A percentile compares a stretch with the other conserved stretches of the same genome.
phyloP scores from a whole-genome alignment of 2,888 invertebrate species.

The Scelioninae gen. 2 region DNA sequence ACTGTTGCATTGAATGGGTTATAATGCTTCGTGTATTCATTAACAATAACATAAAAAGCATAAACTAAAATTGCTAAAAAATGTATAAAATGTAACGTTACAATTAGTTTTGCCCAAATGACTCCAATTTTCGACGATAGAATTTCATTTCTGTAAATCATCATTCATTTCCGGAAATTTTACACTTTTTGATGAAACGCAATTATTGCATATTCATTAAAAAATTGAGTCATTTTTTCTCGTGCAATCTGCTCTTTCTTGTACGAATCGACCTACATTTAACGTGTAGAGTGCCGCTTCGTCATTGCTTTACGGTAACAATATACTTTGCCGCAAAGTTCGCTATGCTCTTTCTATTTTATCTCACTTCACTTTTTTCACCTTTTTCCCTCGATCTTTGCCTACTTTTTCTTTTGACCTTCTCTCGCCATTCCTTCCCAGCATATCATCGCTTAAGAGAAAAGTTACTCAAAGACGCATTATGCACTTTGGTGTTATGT shows the following conservation, averaged over 20 bases:
- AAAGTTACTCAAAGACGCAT: constrained; percentile 31
- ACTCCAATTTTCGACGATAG: too few species aligned
- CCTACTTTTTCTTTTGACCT: constrained; percentile 46
- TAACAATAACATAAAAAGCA: too few species aligned
- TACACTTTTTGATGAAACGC: background rate
- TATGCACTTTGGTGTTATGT: background rate
- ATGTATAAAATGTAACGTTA: too few species aligned
- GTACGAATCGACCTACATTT: constrained; percentile 63
- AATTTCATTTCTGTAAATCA: too few species aligned
- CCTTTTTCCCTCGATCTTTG: constrained; percentile 33
- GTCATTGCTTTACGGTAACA: constrained; percentile 68
- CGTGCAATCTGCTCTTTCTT: constrained; percentile 27
- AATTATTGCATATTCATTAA: constrained; percentile 27
- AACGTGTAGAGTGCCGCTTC: constrained; percentile 65
- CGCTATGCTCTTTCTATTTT: constrained; percentile 34
- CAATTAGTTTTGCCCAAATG: too few species aligned
- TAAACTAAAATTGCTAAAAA: too few species aligned
- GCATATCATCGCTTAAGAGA: constrained; percentile 46
- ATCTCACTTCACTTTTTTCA: constrained; percentile 30
- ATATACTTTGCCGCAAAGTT: constrained; percentile 58
- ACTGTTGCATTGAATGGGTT: too few species aligned
- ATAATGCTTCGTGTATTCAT: too few species aligned
- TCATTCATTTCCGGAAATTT: too few species aligned
- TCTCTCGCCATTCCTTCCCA: constrained; percentile 19
- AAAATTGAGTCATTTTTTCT: constrained; percentile 26